A percentile compares a stretch with the other conserved stretches of the same genome.
Evolutionary conservation across 2,888 invertebrate species (phyloP).

Genomic region (Parthenolecanium corni): DNA sequence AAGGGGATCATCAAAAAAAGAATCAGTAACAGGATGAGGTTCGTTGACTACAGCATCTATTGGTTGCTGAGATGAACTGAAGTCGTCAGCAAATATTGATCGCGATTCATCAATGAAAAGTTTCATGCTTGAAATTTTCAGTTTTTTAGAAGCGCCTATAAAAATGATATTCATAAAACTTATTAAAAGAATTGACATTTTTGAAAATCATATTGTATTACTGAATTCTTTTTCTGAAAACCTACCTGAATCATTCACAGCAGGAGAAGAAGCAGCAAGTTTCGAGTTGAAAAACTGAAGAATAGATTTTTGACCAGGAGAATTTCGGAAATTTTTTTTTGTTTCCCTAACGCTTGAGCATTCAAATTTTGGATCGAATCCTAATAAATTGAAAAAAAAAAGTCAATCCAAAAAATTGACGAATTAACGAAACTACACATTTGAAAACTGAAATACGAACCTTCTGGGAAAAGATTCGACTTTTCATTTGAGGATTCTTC

Average conservation of each 20-base stretch:
- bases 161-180: too few species aligned
- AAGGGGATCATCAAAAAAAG: too few species aligned
- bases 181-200: too few species aligned
- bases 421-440: not conserved
- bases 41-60: too few species aligned
- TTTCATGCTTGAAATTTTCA: too few species aligned
- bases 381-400: not conserved
- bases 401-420: not conserved
- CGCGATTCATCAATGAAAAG: too few species aligned
- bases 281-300: not conserved
- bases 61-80: too few species aligned
- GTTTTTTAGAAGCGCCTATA: too few species aligned
- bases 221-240: too few species aligned
- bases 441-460: conserved; percentile 1
- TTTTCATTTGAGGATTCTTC: not conserved
- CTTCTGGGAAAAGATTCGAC: conserved; percentile 3
- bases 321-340: not conserved
- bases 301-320: conserved; percentile 4
- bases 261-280: not conserved
- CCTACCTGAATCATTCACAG: not conserved
- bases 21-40: too few species aligned
- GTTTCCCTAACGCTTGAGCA: not conserved
- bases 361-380: conserved; percentile 13
- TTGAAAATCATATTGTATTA: too few species aligned
- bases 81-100: too few species aligned